These are phyloP conservation scores for Ctenomys sociabilis DNA, from an alignment of 2,113 vertebrate genomes.

Conservation along the genomic window DNA sequence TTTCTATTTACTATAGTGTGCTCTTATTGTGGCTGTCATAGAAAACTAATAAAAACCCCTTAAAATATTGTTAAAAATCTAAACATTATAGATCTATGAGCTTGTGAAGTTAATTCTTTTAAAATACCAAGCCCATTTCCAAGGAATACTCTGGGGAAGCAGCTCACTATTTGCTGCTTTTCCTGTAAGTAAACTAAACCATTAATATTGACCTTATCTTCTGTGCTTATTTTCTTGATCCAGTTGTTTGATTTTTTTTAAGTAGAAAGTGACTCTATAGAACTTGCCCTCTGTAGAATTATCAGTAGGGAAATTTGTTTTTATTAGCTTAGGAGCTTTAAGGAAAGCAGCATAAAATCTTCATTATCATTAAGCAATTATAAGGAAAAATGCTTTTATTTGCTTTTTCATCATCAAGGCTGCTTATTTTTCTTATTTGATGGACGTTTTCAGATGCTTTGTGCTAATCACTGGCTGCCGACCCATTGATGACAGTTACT, in stretches of 20 bases:
- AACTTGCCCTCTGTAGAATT: not conserved
- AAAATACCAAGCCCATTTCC: not conserved
- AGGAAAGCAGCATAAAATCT: not conserved
- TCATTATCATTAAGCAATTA: not conserved
- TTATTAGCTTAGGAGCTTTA: not conserved
- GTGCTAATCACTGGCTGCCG: not conserved
- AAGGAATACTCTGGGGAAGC: not conserved
- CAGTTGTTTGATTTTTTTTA: constrained; percentile 1
- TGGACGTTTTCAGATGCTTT: not conserved
- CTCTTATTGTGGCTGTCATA: not conserved
- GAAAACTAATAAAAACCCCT: not conserved
- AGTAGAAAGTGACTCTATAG: not conserved
- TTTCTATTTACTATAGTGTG: not conserved
- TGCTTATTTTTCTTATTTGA: not conserved
- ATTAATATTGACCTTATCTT: not conserved
- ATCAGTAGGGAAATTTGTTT: not conserved
- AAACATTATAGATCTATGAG: not conserved
- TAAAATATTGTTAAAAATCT: not conserved
- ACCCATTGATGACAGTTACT: not conserved
- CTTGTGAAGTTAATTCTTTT: not conserved
- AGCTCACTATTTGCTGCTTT: not conserved
- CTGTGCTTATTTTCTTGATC: not conserved
- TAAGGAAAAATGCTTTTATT: not conserved
- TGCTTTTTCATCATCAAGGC: not conserved
- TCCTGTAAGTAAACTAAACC: not conserved